Evolutionary conservation across 2,797 vertebrate species (phyloP).

Genomic region (Agapornis canus): DNA sequence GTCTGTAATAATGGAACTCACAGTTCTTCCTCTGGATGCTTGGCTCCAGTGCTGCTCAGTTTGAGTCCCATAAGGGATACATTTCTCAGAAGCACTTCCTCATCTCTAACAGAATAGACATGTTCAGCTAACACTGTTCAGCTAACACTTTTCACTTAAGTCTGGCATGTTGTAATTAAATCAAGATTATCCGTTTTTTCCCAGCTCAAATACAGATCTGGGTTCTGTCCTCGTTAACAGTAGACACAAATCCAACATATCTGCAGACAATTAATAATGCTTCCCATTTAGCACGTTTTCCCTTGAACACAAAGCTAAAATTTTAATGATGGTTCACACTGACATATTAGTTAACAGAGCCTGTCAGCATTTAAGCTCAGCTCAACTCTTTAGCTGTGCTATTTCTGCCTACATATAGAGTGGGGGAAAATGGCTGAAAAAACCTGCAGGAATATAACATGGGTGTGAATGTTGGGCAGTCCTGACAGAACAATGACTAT

Average conservation of each 20-base stretch:
- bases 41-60: background rate
- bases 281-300: background rate
- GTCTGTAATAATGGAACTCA: background rate
- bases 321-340: background rate
- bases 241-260: background rate
- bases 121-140: background rate
- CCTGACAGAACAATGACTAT: background rate
- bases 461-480: background rate
- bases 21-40: background rate
- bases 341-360: background rate
- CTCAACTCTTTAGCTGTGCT: background rate
- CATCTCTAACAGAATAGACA: background rate
- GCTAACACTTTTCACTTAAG: background rate
- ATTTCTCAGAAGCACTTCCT: constrained; percentile 28
- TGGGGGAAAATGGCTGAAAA: background rate
- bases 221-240: background rate
- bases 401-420: background rate
- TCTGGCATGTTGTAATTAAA: background rate
- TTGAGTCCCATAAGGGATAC: background rate
- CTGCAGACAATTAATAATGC: background rate
- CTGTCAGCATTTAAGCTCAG: background rate
- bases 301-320: background rate
- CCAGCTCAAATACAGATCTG: background rate
- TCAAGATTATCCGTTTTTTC: background rate
- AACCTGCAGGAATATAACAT: background rate